phyloP scores from a whole-genome alignment of 2,113 vertebrate species.

The Mirounga angustirostris region DNA sequence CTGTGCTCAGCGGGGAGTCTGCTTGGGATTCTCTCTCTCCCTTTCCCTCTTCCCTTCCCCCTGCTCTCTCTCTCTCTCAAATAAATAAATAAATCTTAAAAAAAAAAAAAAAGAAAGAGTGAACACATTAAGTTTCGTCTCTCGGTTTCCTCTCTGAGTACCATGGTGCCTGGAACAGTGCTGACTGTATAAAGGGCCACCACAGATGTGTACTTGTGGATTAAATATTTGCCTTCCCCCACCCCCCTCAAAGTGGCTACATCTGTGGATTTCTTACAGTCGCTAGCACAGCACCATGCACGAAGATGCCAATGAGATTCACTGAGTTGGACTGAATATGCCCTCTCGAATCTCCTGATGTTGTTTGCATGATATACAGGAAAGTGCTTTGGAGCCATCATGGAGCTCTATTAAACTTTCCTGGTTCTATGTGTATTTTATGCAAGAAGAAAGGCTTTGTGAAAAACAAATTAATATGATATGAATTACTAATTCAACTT shows the following conservation, averaged over 20 bases:
- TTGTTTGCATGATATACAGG: neutral
- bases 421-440: no score
- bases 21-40: no score
- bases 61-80: no score
- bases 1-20: no score
- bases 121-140: neutral
- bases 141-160: neutral
- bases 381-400: no score
- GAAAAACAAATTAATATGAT: no score
- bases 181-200: neutral
- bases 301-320: neutral
- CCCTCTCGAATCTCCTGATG: neutral
- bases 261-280: neutral
- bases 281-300: neutral
- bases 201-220: neutral
- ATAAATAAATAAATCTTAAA: neutral
- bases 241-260: neutral
- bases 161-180: neutral
- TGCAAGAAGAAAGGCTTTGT: no score
- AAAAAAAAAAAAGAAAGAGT: neutral
- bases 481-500: no score
- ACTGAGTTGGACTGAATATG: neutral
- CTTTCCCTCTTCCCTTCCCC: no score
- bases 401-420: no score
- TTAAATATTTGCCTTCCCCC: neutral